Evolutionary conservation across 2,888 invertebrate species (phyloP), one percentile per base, ranked within the genome.

Genomic region (Oscheius sp.): DNA sequence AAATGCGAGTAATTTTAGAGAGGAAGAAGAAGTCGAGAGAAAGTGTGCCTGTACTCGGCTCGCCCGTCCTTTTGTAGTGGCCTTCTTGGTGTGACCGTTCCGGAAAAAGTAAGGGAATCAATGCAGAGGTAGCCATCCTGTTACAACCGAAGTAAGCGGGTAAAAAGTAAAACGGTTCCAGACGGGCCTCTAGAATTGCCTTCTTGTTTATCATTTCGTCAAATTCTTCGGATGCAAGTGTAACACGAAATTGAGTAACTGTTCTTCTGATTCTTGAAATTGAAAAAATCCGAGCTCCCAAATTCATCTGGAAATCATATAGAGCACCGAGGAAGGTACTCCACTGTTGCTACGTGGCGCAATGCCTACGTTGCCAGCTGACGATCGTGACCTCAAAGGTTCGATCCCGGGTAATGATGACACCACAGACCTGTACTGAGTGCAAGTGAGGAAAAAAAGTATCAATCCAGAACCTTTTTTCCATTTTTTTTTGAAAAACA

Each of bases 391-490:
- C 21, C 41, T 46, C 69, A 43, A 55, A 29, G 46, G 69, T 55
- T 69, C 69, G 56, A 6, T 55, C 45, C 56, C 69, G n/a, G 69
- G 69, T 58, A 21, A 69, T 69, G 69, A 69, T 55, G 69, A 69
- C 29, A 43, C 16, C 55, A 69, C 69, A 69, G 69, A 69, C 69
- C 69, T 69, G 69, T 69, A n/a, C 69, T 43, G 18, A 69, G 43
- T 45, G 69, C 13, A n/a, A 56, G 43, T 55, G 58, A 55, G 55
- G 69, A 69, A 18, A 68, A 41, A 35, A 18, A 21, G 23, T 41
- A 16, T 35, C 55, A 45, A 56, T 25, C 55, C 55, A 25, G 25
- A 55, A 55, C 35, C 66, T 66, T 66, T 66, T 66, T 46, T 3
- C 13, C 18, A 29, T 5, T 43, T 52, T 68, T 68, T n/a, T 9